Evolutionary conservation across 2,888 invertebrate genomes (phyloP).

Genomic region (Gerris lacustris): DNA sequence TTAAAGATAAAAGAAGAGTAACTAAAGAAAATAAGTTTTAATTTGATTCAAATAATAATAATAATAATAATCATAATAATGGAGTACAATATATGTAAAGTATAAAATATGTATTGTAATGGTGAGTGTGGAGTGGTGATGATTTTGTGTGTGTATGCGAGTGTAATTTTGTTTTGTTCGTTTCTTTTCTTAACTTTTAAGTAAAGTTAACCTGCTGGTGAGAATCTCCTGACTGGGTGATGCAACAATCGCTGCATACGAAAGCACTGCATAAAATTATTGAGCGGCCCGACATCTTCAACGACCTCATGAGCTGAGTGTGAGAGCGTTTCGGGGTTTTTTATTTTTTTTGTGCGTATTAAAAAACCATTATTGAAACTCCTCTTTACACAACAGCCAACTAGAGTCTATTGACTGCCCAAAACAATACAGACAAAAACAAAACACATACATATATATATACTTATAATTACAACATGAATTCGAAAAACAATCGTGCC

Average conservation of each 20-base stretch:
- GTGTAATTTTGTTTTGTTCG: background rate
- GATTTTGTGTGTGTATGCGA: background rate
- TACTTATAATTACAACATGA: background rate
- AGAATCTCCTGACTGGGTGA: background rate
- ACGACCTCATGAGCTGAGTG: background rate
- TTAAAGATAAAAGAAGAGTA: too few relatives aligned
- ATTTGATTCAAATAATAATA: too few relatives aligned
- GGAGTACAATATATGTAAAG: too few relatives aligned
- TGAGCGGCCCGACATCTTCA: background rate
- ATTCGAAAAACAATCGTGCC: too few relatives aligned
- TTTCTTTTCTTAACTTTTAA: background rate
- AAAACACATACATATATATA: background rate
- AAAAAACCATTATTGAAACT: background rate
- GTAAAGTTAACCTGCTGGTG: background rate
- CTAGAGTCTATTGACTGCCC: background rate
- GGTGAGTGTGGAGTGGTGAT: background rate
- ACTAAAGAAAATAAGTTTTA: too few relatives aligned
- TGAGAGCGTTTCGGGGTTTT: background rate
- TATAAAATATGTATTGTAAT: background rate
- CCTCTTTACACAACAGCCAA: background rate
- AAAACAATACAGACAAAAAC: slow-evolving; percentile 1
- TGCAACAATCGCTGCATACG: background rate
- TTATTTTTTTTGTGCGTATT: too few relatives aligned
- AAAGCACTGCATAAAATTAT: background rate
- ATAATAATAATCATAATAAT: too few relatives aligned